Percentiles rank a stretch among this genome's conserved stretches.
Evolutionary conservation across 2,113 vertebrate species (phyloP).

Genomic region (Ptilonorhynchus violaceus): DNA sequence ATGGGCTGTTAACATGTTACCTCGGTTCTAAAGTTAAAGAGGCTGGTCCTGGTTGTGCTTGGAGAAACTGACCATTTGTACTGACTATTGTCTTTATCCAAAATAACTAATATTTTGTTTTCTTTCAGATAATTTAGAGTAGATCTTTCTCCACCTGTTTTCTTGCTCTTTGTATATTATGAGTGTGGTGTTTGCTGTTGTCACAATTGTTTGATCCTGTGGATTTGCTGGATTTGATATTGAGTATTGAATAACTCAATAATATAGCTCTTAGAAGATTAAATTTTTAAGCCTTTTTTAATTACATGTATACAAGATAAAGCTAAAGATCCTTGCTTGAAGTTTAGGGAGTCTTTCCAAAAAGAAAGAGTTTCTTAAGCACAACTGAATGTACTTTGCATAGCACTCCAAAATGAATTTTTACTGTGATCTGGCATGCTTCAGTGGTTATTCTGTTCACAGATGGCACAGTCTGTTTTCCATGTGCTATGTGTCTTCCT

Average conservation of each 20-base stretch:
- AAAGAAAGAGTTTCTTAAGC: not conserved
- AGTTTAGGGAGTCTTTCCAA: not conserved
- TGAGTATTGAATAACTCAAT: not conserved
- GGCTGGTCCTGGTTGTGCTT: not conserved
- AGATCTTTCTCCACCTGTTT: not conserved
- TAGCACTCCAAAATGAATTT: not conserved
- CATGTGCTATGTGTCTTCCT: not conserved
- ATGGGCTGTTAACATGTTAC: not conserved
- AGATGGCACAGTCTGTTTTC: not conserved
- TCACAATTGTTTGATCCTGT: not conserved
- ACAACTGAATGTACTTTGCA: not conserved
- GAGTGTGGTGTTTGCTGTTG: not conserved
- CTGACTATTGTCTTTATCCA: not conserved
- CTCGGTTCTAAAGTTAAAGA: not conserved
- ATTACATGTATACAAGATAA: not conserved
- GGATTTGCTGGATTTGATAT: not conserved
- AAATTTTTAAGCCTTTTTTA: not conserved
- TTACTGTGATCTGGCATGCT: not conserved
- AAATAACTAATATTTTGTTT: not conserved
- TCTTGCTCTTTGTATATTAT: not conserved
- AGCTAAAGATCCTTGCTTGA: not conserved
- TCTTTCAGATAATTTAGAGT: not conserved
- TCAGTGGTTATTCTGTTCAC: not conserved
- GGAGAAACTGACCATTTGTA: not conserved
- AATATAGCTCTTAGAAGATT: not conserved